A percentile compares a stretch with the other conserved stretches of the same genome.
Conservation (phyloP, 1,140 invertebrate species). For the Drosophila lini region DNA sequence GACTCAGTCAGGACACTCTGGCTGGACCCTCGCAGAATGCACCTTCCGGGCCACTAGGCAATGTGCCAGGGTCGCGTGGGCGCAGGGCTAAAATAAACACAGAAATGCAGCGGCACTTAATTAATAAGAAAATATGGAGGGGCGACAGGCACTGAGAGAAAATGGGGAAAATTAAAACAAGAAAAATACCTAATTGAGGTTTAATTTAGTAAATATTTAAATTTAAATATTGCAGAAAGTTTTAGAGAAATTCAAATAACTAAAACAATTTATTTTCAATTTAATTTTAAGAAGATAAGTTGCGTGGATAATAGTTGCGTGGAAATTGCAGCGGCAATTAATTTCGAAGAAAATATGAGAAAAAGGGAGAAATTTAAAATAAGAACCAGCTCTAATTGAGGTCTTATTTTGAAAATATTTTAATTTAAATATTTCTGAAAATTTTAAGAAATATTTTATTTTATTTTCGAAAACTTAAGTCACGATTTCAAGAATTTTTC, state of each 20-base stretch:
- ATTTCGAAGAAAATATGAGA: conserved; percentile 59
- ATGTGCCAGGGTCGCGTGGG: conserved; percentile 40
- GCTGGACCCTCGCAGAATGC: conserved; percentile 10
- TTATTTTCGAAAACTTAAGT: background rate
- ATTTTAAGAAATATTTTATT: background rate
- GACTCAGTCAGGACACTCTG: background rate
- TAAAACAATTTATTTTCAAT: no score
- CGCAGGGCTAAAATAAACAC: conserved; percentile 57
- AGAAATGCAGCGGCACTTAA: conserved; percentile 60
- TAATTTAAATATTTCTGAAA: no score
- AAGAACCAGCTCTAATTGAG: no score
- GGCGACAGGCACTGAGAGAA: background rate
- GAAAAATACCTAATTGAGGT: background rate
- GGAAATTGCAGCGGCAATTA: conserved; percentile 50
- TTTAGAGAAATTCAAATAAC: background rate
- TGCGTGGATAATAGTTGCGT: no score
- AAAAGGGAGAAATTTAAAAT: background rate
- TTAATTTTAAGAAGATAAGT: no score
- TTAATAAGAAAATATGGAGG: conserved; percentile 59
- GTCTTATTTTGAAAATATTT: no score
- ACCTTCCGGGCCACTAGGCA: conserved; percentile 70
- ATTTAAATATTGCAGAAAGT: no score
- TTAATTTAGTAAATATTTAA: background rate
- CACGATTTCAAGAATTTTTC: background rate
- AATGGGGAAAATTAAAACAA: background rate